Evolutionary conservation across 2,888 invertebrate genomes (phyloP).

Genomic region (Galerucella pusilla): DNA sequence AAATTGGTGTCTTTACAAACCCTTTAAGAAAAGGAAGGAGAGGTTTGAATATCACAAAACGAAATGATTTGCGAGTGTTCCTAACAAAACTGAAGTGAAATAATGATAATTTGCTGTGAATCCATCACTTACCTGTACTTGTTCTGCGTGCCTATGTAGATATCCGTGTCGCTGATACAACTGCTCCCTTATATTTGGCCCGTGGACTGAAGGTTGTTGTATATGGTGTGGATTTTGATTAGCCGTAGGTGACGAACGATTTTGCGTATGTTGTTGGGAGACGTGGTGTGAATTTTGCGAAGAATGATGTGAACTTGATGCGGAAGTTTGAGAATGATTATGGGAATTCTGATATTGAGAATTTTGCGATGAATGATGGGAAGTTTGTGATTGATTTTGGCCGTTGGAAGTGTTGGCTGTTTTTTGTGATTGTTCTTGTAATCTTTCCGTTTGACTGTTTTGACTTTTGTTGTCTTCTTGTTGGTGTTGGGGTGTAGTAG

Average conservation of each 20-base stretch:
- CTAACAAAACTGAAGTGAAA: no score
- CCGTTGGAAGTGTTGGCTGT: slow-evolving; percentile 35
- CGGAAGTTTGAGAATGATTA: slow-evolving; percentile 46
- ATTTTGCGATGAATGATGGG: slow-evolving; percentile 18
- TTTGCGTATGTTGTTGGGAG: slow-evolving; percentile 19
- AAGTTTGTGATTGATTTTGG: slow-evolving; percentile 20
- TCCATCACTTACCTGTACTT: slow-evolving; percentile 57
- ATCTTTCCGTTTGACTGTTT: slow-evolving; percentile 63
- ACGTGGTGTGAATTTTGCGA: slow-evolving; percentile 34
- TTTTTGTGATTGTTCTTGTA: slow-evolving; percentile 45
- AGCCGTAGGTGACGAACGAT: slow-evolving; percentile 29
- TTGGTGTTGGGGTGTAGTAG: slow-evolving; percentile 61
- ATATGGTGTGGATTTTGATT: slow-evolving; percentile 19
- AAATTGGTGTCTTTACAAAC: no score
- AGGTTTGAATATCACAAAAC: no score
- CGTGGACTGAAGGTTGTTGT: slow-evolving; percentile 26
- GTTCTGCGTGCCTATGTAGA: slow-evolving; percentile 62
- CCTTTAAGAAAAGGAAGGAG: no score
- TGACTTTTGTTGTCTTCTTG: slow-evolving; percentile 66
- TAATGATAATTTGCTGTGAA: no score
- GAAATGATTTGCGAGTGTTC: no score
- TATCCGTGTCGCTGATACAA: slow-evolving; percentile 63
- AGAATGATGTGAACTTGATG: slow-evolving; percentile 28
- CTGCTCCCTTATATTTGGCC: slow-evolving; percentile 48
- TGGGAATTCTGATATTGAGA: slow-evolving; percentile 20